Percentiles rank a stretch among this genome's conserved stretches.
Conservation (phyloP, 2,113 vertebrate genomes). For the Mesocricetus auratus region DNA sequence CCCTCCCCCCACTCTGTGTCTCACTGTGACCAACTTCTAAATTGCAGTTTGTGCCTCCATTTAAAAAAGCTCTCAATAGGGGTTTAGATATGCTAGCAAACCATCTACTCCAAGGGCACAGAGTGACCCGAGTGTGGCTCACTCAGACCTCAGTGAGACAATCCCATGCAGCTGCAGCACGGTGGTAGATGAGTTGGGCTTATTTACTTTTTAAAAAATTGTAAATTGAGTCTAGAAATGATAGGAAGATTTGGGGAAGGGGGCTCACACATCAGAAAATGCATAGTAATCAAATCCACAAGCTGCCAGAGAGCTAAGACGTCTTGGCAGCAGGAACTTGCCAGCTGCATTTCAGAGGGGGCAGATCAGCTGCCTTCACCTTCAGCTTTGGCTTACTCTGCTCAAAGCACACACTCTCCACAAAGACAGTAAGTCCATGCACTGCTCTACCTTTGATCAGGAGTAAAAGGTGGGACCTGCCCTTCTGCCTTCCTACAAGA, state of each 20-base stretch:
- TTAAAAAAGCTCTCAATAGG: neutral
- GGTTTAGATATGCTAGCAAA: neutral
- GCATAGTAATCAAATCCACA: neutral
- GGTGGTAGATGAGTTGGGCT: neutral
- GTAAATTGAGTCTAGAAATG: neutral
- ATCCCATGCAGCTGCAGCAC: neutral
- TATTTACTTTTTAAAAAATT: neutral
- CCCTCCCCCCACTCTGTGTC: neutral
- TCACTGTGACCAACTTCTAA: neutral
- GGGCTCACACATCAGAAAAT: neutral
- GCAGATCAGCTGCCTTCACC: neutral
- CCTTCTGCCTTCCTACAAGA: neutral
- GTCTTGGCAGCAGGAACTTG: neutral
- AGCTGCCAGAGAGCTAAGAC: neutral
- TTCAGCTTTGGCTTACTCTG: neutral
- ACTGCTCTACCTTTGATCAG: neutral
- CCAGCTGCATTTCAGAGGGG: neutral
- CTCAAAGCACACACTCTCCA: neutral
- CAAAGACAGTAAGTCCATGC: neutral
- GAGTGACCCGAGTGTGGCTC: neutral
- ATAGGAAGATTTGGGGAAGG: neutral
- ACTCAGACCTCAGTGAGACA: neutral
- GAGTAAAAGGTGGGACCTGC: neutral
- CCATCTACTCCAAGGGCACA: neutral
- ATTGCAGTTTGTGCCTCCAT: neutral